Conservation (phyloP, 1,140 invertebrate species). For the Apis cerana region DNA sequence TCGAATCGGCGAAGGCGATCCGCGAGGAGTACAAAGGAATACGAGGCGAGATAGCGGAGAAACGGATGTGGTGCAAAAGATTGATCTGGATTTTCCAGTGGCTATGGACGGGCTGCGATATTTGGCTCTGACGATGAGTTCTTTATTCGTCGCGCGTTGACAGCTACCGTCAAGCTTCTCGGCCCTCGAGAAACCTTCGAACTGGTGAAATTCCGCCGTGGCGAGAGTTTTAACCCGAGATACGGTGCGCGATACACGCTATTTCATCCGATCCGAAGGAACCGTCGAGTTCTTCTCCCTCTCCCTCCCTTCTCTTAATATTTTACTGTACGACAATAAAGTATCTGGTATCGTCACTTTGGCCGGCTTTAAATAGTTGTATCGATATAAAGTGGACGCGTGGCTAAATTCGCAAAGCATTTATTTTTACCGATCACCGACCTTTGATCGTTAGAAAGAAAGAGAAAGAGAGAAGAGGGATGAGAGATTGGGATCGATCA, state of each 20-base stretch:
- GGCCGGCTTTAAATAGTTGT: not conserved
- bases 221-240: too few relatives aligned
- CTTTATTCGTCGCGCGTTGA: slow-evolving; percentile 6
- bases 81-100: slow-evolving; percentile 67
- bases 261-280: too few relatives aligned
- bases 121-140: slow-evolving; percentile 56
- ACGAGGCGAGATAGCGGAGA: slow-evolving; percentile 15
- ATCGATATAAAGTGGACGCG: not conserved
- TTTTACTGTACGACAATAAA: too few relatives aligned
- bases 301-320: not conserved
- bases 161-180: not conserved
- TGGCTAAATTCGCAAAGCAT: slow-evolving; percentile 18
- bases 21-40: not conserved
- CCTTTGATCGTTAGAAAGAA: not conserved
- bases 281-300: too few relatives aligned
- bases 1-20: not conserved
- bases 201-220: slow-evolving; percentile 23
- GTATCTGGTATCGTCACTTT: not conserved
- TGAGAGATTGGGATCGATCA: not conserved
- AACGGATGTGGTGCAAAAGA: slow-evolving; percentile 68
- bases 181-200: slow-evolving; percentile 32
- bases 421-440: slow-evolving; percentile 31
- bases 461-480: not conserved
- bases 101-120: slow-evolving; percentile 63
- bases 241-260: too few relatives aligned